These are phyloP conservation scores for Callopanchax toddi DNA, from an alignment of 2,113 vertebrate species.

Conservation along the genomic window DNA sequence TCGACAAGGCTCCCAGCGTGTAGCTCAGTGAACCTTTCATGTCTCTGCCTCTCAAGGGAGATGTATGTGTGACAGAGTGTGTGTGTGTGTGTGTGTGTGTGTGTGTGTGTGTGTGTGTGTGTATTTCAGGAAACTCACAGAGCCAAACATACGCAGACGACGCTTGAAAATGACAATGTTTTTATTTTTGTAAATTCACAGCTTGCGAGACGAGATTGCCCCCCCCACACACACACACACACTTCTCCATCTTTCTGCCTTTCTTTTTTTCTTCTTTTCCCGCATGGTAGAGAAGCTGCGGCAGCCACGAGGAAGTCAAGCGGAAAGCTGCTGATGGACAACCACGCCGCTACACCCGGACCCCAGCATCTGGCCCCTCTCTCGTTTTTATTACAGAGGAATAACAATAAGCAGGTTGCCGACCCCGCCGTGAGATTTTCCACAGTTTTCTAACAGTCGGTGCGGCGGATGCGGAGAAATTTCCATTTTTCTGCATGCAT, in stretches of 20 bases:
- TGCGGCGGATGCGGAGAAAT: slow-evolving; percentile 82
- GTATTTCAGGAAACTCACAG: slow-evolving; percentile 54
- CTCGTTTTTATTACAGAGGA: slow-evolving; percentile 84
- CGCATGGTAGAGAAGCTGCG: slow-evolving; percentile 43
- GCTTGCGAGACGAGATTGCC: slow-evolving; percentile 62
- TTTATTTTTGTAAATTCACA: slow-evolving; percentile 78
- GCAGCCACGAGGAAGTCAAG: slow-evolving; percentile 71
- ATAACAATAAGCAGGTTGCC: slow-evolving; percentile 85
- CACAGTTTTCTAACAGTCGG: slow-evolving; percentile 81
- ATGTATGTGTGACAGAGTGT: slow-evolving; percentile 40
- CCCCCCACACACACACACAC: slow-evolving; percentile 30
- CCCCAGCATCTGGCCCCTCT: slow-evolving; percentile 80
- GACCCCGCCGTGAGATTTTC: slow-evolving; percentile 81
- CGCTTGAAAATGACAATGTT: slow-evolving; percentile 57
- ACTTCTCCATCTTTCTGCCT: slow-evolving; percentile 17
- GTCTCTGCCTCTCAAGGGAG: slow-evolving; percentile 56
- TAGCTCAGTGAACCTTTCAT: slow-evolving; percentile 68
- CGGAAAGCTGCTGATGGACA: slow-evolving; percentile 80
- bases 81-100: slow-evolving; percentile 40
- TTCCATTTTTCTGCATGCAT: slow-evolving; percentile 88
- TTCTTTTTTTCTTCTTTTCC: not conserved
- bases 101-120: slow-evolving; percentile 31
- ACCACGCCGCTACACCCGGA: slow-evolving; percentile 70
- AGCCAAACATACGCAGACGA: slow-evolving; percentile 54
- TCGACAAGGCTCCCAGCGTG: slow-evolving; percentile 63